Conservation (phyloP, 2,797 vertebrate genomes). For the Adrianichthys oophorus region DNA sequence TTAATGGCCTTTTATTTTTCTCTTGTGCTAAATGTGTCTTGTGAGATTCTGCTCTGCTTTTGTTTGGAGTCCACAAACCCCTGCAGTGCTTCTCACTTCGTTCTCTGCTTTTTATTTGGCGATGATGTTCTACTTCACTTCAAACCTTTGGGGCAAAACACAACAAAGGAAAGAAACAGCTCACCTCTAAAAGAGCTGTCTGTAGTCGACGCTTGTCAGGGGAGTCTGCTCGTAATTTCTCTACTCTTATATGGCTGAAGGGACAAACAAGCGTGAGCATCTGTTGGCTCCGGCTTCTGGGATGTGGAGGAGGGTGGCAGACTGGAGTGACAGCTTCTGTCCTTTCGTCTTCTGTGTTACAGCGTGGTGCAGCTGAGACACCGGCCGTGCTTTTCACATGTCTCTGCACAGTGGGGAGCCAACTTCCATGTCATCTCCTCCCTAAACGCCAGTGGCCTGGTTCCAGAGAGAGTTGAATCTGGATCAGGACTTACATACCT, state of each 20-base stretch:
- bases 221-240: slow-evolving; percentile 23
- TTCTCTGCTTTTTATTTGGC: slow-evolving; percentile 6
- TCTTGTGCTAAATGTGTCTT: not conserved
- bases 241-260: slow-evolving; percentile 16
- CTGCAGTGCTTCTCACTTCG: not conserved
- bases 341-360: slow-evolving; percentile 19
- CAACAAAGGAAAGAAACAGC: not conserved
- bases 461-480: not conserved
- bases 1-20: not conserved
- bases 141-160: not conserved
- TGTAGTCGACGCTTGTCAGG: slow-evolving; percentile 8
- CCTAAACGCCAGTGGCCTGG: not conserved
- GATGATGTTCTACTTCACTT: not conserved
- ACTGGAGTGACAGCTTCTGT: slow-evolving; percentile 45
- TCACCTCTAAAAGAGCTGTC: slow-evolving; percentile 10
- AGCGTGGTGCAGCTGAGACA: slow-evolving; percentile 29
- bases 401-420: slow-evolving; percentile 6
- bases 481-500: not conserved
- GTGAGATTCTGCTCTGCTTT: not conserved
- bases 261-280: slow-evolving; percentile 37
- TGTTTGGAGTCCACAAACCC: not conserved
- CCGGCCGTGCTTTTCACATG: slow-evolving; percentile 28
- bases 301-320: slow-evolving; percentile 28
- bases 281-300: slow-evolving; percentile 27
- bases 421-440: slow-evolving; percentile 11